Base-by-base conservation (phyloP, 2,888 invertebrate species). In the Philhelius pedissequus region DNA sequence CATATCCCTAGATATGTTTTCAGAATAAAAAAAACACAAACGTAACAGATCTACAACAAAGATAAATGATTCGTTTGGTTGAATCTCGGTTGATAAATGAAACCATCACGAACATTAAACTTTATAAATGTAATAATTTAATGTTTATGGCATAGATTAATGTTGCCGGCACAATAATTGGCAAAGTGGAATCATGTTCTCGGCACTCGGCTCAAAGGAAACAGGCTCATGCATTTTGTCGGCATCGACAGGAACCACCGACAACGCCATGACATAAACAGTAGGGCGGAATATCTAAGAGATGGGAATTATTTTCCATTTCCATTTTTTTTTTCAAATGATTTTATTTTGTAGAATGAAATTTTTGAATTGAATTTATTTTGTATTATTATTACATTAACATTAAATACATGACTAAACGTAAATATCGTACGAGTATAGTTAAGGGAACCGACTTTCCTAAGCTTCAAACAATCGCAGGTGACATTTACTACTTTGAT, bases 101-200 rank as follows among this genome's bases (percentile, higher is more conserved):
- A 84, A 87, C 87, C 87, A 87, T 87, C 87, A 87, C 84, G 84
- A 87, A 86, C 87, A 87, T 87, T 87, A 87, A 87, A 86, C 86
- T 87, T 87, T 87, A 87, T 86, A 86, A 86, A 87, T 87, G 84
- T 87, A 86, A 87, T 87, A 87, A 87, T 87, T 86, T 87, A 87
- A 87, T 87, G 86, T 86, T 86, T 87, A 87, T 87, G 87, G 87
- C 87, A 87, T 86, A 87, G 87, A 87, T 87, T 87, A 87, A 87
- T 87, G 87, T 82, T 86, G 76, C 79, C 75, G 32, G 71, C 64
- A 74, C 60, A 86, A 86, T 86, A 86, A 86, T 86, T 86, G 86
- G 86, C 86, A 82, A 82, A 86, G 83, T 83, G 83, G 79, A 83
- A 83, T 79, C 78, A 83, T 83, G 83, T 83, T 83, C 79, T 58